Evolutionary conservation across 2,888 invertebrate species (phyloP), one percentile per base, ranked within the genome.

Genomic region (Brenthis ino): DNA sequence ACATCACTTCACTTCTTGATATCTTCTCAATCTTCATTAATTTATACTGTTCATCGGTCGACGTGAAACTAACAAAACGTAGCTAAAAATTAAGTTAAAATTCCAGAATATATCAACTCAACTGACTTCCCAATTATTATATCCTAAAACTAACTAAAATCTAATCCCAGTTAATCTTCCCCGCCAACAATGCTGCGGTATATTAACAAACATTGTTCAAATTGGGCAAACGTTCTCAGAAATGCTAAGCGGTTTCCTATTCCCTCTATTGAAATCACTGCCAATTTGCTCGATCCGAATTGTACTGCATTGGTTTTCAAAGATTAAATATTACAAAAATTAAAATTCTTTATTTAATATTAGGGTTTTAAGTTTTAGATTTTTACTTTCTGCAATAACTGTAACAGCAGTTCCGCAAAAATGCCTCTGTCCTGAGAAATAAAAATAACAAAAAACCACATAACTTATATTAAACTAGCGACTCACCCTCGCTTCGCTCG

Each of bases 181-280:
- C 43, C 54, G 54, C 63, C 43, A 63, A 24, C 63, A 37, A 63
- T 63, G 14, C 63, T 63, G 63, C 63, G 63, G 63, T 63, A 63
- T 63, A 63, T 63, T 54, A 63, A 63, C 63, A 63, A 63, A 63
- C 63, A 54, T 63, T 63, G 63, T 63, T 43, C 54, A 54, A 63
- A 43, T 11, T 53, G 63, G 63, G 63, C 63, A 63, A 63, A 43
- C 63, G 63, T 53, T 63, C 63, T 54, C 54, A 63, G 63, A 43
- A 54, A 63, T 63, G 63, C 63, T 63, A 63, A 63, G 63, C 63
- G 63, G 63, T 63, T 63, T 63, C 63, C 63, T 63, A 63, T 54
- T 37, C 53, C 53, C 57, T 37, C 24, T 63, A 63, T 63, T 63
- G 63, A 63, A 63, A 63, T 63, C 63, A 53, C 53, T 63, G 53